Evolutionary conservation across 2,888 invertebrate genomes (phyloP), one percentile per base, ranked within the genome.

Genomic region (Odontocolon sp.): DNA sequence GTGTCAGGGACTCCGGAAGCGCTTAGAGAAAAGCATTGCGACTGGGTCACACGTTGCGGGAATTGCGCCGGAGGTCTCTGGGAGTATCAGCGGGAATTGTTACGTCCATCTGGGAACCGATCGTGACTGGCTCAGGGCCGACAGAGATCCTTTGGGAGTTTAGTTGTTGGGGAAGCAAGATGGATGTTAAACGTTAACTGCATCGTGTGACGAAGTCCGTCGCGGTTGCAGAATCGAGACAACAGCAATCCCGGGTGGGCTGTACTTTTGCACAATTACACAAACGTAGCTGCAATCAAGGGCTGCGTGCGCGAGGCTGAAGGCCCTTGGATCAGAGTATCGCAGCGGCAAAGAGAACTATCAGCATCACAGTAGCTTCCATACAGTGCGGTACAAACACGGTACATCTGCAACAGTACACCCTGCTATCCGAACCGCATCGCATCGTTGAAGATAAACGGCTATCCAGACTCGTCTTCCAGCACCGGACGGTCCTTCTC

Each of bases 231-330:
- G 31, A 38, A 56, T 11, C 36, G 36, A 38, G 42, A 31, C 61
- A 31, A 9, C 18, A 31, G 28, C 18, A 8, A 42, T 40, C 31
- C 18, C 31, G 40, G 59, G 42, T 59, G 59, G 45, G 28, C 31
- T 31, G 61, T 28, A 31, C 61, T 28, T 61, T 61, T 61, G 18
- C 8, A 45, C 61, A 61, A 61, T 61, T 45, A 61, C 45, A 42
- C 28, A 61, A 61, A 61, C 45, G 61, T 45, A 45, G 45, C 45
- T 28, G 61, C 61, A 61, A 61, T 61, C 42, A 45, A 45, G 61
- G 11, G 23, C n/a, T 31, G 45, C 61, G 61, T 61, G 42, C 11
- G 61, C 42, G 31, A 23, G 21, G 11, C 23, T 4, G 47, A 18
- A 6, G 16, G n/a, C 33, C 31, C 45, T 45, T 16, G 47, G 23